Percentiles rank a stretch among this genome's conserved stretches.
Conservation (phyloP, 2,888 invertebrate genomes). For the Synergus umbraculus region DNA sequence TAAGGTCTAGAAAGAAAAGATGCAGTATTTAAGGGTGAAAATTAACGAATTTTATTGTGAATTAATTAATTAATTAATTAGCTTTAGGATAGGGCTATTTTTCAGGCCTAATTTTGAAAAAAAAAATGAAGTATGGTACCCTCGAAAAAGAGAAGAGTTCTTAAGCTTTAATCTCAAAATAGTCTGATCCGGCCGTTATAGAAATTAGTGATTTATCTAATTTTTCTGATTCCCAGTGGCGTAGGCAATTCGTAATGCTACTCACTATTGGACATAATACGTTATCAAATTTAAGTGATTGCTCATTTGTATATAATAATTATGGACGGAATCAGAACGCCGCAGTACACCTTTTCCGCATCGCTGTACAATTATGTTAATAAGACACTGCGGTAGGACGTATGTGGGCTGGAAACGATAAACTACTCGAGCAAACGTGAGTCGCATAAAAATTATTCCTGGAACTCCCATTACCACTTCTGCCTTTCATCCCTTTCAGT, state of each 20-base stretch:
- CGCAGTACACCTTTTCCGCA: slow-evolving; percentile 51
- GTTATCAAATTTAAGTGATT: slow-evolving; percentile 17
- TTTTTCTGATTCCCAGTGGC: slow-evolving; percentile 62
- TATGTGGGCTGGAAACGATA: slow-evolving; percentile 47
- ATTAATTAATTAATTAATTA: background rate
- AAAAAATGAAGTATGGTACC: slow-evolving; percentile 29
- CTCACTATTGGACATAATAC: slow-evolving; percentile 1
- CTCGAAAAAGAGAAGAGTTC: slow-evolving; percentile 8
- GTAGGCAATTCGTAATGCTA: slow-evolving; percentile 48
- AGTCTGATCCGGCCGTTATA: slow-evolving; percentile 74
- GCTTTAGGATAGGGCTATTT: background rate
- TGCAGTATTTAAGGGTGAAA: background rate
- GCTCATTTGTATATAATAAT: slow-evolving; percentile 39
- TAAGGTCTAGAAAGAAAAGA: background rate
- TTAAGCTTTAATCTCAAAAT: slow-evolving; percentile 66
- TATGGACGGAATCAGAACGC: slow-evolving; percentile 49
- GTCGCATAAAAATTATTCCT: slow-evolving; percentile 30
- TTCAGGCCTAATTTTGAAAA: background rate
- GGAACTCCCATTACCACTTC: slow-evolving; percentile 34
- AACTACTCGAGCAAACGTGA: slow-evolving; percentile 40
- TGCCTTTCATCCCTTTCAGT: slow-evolving; percentile 7
- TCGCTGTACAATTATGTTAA: slow-evolving; percentile 53
- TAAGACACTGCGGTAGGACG: slow-evolving; percentile 53
- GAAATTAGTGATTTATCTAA: slow-evolving; percentile 68
- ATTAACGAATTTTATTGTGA: background rate